These are phyloP conservation scores for Ovibos moschatus DNA, from an alignment of 2,113 vertebrate genomes.

Conservation along the genomic window DNA sequence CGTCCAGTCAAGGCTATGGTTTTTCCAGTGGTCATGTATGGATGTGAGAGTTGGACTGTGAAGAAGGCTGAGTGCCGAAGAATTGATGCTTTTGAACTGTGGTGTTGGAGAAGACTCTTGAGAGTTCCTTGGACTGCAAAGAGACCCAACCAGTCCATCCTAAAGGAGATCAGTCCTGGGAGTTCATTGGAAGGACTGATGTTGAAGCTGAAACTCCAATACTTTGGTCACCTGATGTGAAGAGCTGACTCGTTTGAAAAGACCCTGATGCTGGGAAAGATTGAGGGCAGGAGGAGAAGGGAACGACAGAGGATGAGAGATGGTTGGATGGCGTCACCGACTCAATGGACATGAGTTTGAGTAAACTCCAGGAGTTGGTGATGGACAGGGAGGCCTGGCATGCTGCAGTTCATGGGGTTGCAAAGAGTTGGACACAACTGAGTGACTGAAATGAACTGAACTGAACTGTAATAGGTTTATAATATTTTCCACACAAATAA, in stretches of 20 bases:
- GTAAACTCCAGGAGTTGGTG: neutral
- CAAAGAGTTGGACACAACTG: neutral
- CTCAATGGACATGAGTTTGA: neutral
- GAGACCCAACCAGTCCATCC: neutral
- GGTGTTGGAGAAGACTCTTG: neutral
- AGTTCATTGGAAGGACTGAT: neutral
- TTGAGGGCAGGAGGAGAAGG: neutral
- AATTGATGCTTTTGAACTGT: neutral
- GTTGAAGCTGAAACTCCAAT: neutral
- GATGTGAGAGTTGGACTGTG: too few species aligned
- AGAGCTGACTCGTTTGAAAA: neutral
- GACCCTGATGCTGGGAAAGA: neutral
- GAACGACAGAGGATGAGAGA: fast-evolving
- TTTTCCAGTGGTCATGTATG: too few species aligned
- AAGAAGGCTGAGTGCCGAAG: fast-evolving
- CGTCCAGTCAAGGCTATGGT: too few species aligned
- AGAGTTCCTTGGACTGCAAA: neutral
- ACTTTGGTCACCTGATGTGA: neutral
- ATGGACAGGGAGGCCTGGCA: neutral
- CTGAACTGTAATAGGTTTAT: neutral
- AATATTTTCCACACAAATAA: neutral
- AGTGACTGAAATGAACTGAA: neutral
- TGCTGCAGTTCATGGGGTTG: neutral
- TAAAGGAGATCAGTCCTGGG: neutral
- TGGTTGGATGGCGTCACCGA: neutral